Percentiles rank a stretch among this genome's conserved stretches.
phyloP scores from a whole-genome alignment of 2,113 vertebrate genomes.

The Myotis brandtii region DNA sequence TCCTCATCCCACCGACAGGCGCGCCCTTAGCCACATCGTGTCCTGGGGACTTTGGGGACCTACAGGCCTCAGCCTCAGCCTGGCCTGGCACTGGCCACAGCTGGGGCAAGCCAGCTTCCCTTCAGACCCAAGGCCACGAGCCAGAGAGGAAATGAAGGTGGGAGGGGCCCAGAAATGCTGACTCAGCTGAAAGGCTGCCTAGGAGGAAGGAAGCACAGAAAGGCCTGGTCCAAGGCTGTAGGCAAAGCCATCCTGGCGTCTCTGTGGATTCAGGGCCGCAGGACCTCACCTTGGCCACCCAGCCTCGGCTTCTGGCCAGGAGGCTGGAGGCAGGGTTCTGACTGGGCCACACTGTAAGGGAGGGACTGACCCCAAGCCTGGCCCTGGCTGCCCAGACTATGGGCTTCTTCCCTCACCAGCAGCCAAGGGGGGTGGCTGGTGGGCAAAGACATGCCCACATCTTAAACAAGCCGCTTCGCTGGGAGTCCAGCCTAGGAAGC shows the following conservation, averaged over 20 bases:
- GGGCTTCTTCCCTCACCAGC: background rate
- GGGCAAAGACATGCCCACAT: background rate
- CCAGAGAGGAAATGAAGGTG: constrained; percentile 51
- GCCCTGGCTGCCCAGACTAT: background rate
- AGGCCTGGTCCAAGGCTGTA: background rate
- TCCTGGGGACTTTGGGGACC: background rate
- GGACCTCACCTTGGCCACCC: background rate
- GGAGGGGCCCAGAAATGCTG: constrained; percentile 52
- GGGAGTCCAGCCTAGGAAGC: background rate
- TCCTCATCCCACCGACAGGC: background rate
- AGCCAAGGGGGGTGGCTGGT: background rate
- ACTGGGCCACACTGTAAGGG: background rate
- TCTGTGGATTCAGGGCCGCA: background rate
- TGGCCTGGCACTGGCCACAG: background rate
- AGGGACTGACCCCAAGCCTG: background rate
- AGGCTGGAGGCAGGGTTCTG: background rate
- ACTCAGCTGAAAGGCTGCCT: background rate
- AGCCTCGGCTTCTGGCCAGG: background rate
- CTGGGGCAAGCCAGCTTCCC: constrained; percentile 8
- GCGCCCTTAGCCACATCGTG: background rate
- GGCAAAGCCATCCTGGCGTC: background rate
- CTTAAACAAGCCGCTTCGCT: background rate
- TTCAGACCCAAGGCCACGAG: constrained; percentile 53
- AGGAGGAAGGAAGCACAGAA: constrained; percentile 1
- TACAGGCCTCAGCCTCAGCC: background rate